Conservation (phyloP, 2,888 invertebrate genomes). For the Heteromurus nitidus region DNA sequence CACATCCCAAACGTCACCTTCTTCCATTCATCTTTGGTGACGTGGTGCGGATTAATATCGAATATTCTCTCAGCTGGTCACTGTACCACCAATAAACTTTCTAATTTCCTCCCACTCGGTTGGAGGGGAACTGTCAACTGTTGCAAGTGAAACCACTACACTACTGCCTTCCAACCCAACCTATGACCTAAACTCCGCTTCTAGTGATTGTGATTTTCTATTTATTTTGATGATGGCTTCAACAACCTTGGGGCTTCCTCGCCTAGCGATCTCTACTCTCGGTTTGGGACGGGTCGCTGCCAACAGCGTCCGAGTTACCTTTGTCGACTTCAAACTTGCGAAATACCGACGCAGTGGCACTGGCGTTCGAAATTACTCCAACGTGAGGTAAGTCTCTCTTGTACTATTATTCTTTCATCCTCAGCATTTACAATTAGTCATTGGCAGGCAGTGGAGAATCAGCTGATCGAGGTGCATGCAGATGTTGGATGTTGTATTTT, state of each 20-base stretch:
- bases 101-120: too few relatives aligned
- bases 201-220: too few relatives aligned
- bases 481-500: background rate
- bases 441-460: background rate
- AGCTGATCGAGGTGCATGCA: background rate
- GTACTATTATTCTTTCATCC: background rate
- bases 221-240: slow-evolving; percentile 12
- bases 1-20: too few relatives aligned
- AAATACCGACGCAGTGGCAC: background rate
- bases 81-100: too few relatives aligned
- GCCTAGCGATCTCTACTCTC: background rate
- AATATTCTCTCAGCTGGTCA: too few relatives aligned
- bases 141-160: too few relatives aligned
- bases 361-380: slow-evolving; percentile 43
- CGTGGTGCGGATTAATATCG: too few relatives aligned
- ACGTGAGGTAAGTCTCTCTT: slow-evolving; percentile 61
- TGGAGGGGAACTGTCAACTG: too few relatives aligned
- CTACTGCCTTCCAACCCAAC: too few relatives aligned
- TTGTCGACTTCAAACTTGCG: background rate
- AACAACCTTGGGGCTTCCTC: background rate
- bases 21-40: too few relatives aligned
- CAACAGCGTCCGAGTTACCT: slow-evolving; percentile 39
- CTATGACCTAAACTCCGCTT: too few relatives aligned
- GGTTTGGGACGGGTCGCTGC: background rate
- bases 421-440: background rate